Evolutionary conservation across 2,888 invertebrate species (phyloP), one percentile per base, ranked within the genome.

Genomic region (Platycheirus rosarum): DNA sequence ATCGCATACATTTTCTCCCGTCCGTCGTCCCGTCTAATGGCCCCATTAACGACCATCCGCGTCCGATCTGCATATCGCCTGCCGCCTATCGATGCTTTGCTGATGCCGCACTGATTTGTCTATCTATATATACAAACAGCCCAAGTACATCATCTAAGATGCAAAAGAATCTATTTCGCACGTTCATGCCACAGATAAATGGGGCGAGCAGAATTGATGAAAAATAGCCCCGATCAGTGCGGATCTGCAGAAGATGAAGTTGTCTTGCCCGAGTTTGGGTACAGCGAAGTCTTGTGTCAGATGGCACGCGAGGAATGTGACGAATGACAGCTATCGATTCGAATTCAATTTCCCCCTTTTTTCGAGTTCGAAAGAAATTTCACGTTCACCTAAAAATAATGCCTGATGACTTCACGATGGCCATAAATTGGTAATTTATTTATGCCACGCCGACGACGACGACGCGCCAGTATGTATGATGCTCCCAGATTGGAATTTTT

Each of bases 391-490:
- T 63, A 35, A 63, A 79, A 69, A 79, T 74, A 79, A 51, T 63
- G n/a, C 42, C 57, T 79, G n/a, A n/a, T n/a, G 79, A 79, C 69
- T 69, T 79, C 79, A 79, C 63, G 53, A 73, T 66, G 23, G 23
- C 6, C 62, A 78, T 68, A 68, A 68, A 73, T 78, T 71, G 40
- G 9, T 73, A 69, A 62, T 68, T 78, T 62, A 62, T 68, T 42
- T 69, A 16, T 49, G 40, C 26, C 26, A 42, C 57, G 13, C 9
- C 53, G 18, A 18, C 14, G 35, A 3, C 20, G 37, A 29, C 46
- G 20, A 40, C n/a, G 4, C 29, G 40, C 51, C 29, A 23, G 23
- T 53, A 11, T 57, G 23, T 53, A 11, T 57, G 40, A 42, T 60
- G 60, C 29, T 20, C 63, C 29, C 35, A 37, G 51, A 60, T 65